phyloP scores from a whole-genome alignment of 2,113 vertebrate genomes.

The Prolemur simus region DNA sequence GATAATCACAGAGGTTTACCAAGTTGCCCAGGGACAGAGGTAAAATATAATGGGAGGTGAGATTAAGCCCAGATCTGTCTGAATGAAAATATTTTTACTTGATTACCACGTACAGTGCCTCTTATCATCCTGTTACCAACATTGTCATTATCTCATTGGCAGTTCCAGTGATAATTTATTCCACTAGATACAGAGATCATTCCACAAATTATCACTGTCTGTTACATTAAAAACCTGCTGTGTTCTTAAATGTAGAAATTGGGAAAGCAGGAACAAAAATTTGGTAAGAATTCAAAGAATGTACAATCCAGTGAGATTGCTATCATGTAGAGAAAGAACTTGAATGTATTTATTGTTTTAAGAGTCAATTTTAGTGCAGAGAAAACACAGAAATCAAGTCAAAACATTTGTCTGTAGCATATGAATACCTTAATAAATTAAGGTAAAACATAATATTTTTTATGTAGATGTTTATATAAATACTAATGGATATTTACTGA shows the following conservation, averaged over 20 bases:
- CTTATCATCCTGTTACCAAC: background rate
- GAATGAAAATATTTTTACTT: background rate
- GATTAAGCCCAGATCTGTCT: background rate
- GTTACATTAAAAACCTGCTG: background rate
- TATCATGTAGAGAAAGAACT: background rate
- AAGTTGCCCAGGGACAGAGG: background rate
- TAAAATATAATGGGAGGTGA: background rate
- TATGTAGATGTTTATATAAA: slow-evolving; percentile 34
- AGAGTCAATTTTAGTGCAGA: slow-evolving; percentile 4
- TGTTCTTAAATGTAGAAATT: background rate
- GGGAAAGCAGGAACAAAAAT: background rate
- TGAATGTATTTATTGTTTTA: background rate
- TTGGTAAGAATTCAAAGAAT: background rate
- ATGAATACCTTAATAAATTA: slow-evolving; percentile 31
- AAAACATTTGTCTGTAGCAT: background rate
- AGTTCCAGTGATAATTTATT: background rate
- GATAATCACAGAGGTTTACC: background rate
- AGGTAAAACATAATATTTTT: slow-evolving; percentile 15
- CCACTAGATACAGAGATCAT: background rate
- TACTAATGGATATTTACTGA: slow-evolving; percentile 40
- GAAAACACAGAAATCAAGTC: slow-evolving; percentile 39
- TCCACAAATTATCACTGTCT: background rate
- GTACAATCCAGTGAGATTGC: background rate
- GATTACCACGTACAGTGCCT: background rate
- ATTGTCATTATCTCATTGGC: background rate